phyloP scores from a whole-genome alignment of 2,888 invertebrate species.

The Drymonia ruficornis region DNA sequence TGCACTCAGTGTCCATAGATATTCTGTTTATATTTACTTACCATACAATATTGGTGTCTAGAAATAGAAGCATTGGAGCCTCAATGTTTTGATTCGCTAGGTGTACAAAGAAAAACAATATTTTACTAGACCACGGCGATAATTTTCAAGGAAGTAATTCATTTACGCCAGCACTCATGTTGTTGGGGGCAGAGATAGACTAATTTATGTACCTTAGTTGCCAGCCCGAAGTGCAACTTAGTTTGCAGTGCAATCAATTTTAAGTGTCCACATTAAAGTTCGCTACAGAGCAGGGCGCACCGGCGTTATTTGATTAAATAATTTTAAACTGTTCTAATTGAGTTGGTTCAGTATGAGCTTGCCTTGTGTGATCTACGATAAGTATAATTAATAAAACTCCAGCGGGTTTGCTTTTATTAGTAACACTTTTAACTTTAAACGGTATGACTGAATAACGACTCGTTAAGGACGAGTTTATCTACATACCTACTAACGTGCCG shows the following conservation, averaged over 20 bases:
- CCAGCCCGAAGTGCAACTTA: conserved; percentile 32
- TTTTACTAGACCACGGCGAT: background rate
- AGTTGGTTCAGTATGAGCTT: conserved; percentile 12
- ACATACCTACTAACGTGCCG: too few species aligned
- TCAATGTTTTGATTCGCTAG: too few species aligned
- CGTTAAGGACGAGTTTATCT: too few species aligned
- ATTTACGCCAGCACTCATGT: conserved; percentile 3
- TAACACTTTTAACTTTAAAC: too few species aligned
- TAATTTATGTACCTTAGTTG: conserved; percentile 30
- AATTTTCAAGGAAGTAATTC: conserved; percentile 14
- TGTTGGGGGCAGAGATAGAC: conserved; percentile 15
- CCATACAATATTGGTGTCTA: too few species aligned
- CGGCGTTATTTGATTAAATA: conserved; percentile 41
- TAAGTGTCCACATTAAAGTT: conserved; percentile 39
- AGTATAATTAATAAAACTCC: too few species aligned
- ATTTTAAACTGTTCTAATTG: conserved; percentile 41
- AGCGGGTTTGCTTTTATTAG: too few species aligned
- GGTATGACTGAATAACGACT: too few species aligned
- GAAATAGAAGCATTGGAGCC: too few species aligned
- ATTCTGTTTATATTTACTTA: too few species aligned
- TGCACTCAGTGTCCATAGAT: too few species aligned
- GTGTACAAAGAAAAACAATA: too few species aligned
- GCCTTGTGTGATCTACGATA: background rate
- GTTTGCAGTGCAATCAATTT: conserved; percentile 47
- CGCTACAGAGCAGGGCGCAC: conserved; percentile 17